phyloP scores from a whole-genome alignment of 2,888 invertebrate genomes.

The Drosophila mimetica region DNA sequence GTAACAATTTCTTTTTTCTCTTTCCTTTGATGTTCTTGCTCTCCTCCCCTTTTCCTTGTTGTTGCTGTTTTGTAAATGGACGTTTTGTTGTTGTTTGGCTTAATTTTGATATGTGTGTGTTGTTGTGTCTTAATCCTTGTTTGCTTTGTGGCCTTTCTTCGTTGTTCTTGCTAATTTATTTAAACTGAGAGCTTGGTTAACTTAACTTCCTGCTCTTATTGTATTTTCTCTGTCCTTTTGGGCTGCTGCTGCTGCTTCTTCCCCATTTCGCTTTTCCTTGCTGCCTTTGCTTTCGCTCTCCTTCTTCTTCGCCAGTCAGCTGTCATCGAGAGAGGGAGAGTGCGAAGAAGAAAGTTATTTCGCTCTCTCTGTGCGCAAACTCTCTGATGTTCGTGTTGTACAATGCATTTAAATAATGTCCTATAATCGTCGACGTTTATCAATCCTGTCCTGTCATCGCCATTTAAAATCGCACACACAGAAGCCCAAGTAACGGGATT shows the following conservation, averaged over 20 bases:
- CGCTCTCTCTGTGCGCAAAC: conserved; percentile 20
- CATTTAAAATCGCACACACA: not conserved
- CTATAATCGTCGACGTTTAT: conserved; percentile 50
- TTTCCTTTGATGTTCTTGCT: not conserved
- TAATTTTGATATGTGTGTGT: conserved; percentile 60
- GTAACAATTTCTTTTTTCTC: conserved; percentile 10
- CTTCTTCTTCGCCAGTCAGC: conserved; percentile 65
- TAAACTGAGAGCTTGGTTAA: conserved; percentile 8
- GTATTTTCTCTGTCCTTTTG: conserved; percentile 31
- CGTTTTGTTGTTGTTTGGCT: conserved; percentile 55
- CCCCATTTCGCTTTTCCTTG: conserved; percentile 34
- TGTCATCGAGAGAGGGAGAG: conserved; percentile 59
- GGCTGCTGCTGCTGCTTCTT: conserved; percentile 30
- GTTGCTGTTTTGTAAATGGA: conserved; percentile 66
- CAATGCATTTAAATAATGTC: conserved; percentile 47
- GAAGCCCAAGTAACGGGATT: not conserved
- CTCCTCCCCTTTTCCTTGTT: conserved; percentile 2
- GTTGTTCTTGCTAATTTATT: conserved; percentile 18
- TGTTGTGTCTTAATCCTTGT: conserved; percentile 12
- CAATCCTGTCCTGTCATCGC: conserved; percentile 38
- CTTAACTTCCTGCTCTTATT: conserved; percentile 29
- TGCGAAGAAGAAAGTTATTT: conserved; percentile 36
- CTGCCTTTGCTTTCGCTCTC: too few relatives aligned
- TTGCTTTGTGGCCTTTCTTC: not conserved
- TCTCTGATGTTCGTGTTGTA: conserved; percentile 24